Evolutionary conservation across 2,113 vertebrate genomes (phyloP).

Genomic region (zebrafish (Danio rerio)): GRCz12tu NC_133185.1:49125501-49126000

Average conservation of each 20-base stretch:
- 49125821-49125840: conserved; percentile 80
- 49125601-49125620: conserved; percentile 5
- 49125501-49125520: conserved; percentile 4
- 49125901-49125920: conserved; percentile 78
- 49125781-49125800: background rate
- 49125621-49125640: conserved; percentile 2
- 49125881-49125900: conserved; percentile 80
- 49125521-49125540: background rate
- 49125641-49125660: conserved; percentile 4
- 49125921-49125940: conserved; percentile 82
- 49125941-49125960: conserved; percentile 78
- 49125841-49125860: conserved; percentile 80
- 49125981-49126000: conserved; percentile 41
- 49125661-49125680: background rate
- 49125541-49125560: background rate
- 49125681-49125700: background rate
- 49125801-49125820: conserved; percentile 72
- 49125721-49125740: conserved; percentile 6
- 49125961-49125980: conserved; percentile 57
- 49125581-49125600: background rate
- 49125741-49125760: background rate
- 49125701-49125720: background rate
- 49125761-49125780: background rate
- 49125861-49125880: conserved; percentile 79
- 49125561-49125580: background rate